Percentiles rank a stretch among this genome's conserved stretches.
Evolutionary conservation across 2,888 invertebrate genomes (phyloP).

Genomic region (Idaea biselata): DNA sequence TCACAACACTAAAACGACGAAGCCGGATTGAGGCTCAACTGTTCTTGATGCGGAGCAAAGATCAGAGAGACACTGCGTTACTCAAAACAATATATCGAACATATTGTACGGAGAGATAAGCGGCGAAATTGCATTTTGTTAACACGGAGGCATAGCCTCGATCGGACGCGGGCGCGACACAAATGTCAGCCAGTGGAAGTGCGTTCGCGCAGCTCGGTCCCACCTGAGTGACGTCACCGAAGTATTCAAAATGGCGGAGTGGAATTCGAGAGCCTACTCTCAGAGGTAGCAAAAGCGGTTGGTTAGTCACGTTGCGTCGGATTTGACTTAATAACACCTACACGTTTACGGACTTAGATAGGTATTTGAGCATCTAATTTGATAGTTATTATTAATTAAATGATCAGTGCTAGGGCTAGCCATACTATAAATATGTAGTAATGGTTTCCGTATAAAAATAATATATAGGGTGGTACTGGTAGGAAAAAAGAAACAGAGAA

Average conservation of each 20-base stretch:
- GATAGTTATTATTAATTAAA: neutral
- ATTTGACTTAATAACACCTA: constrained; percentile 26
- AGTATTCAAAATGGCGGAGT: constrained; percentile 78
- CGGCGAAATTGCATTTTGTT: constrained; percentile 71
- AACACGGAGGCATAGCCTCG: constrained; percentile 68
- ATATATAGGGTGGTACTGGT: too few relatives aligned
- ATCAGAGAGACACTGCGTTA: constrained; percentile 68
- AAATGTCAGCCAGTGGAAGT: constrained; percentile 59
- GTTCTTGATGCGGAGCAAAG: constrained; percentile 65
- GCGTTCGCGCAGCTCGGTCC: constrained; percentile 73
- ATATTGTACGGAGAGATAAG: constrained; percentile 56
- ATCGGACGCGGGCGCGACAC: constrained; percentile 66
- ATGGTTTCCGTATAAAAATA: too few relatives aligned
- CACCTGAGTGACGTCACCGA: constrained; percentile 72
- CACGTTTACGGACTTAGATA: constrained; percentile 10
- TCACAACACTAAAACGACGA: constrained; percentile 58
- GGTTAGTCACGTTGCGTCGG: constrained; percentile 30
- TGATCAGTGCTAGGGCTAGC: too few relatives aligned
- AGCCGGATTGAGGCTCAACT: constrained; percentile 57
- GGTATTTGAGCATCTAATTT: neutral
- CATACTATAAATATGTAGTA: too few relatives aligned
- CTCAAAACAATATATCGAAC: constrained; percentile 56
- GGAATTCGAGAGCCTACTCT: constrained; percentile 77
- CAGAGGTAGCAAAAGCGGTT: constrained; percentile 45
- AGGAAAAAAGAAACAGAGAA: neutral